Evolutionary conservation across 2,797 vertebrate genomes (phyloP), one percentile per base, ranked within the genome.

Genomic region (Rhynchonycteris naso): DNA sequence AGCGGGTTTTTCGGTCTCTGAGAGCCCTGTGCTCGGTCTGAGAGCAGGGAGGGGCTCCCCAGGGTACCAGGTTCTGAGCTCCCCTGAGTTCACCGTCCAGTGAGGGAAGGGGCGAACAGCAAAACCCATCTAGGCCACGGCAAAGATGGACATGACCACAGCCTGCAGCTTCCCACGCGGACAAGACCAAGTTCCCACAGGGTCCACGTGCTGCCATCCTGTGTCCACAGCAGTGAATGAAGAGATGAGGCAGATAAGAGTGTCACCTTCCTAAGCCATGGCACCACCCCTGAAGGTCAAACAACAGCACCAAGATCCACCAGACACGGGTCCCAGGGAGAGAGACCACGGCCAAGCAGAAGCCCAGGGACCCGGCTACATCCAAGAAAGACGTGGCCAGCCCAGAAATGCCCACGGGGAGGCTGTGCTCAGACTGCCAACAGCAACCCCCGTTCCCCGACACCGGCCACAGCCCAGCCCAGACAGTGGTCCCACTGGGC

Each of bases 391-490:
- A 76, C 13, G 5, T 12, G 35, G 58, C 26, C 10, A 18, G 28
- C 38, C 71, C 19, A 19, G 56, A 58, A 9, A 19, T 22, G 56
- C 56, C 56, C 56, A 18, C 5, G 21, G 18, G 16, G 56, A 58
- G 56, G 56, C 56, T 58, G 15, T 58, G 56, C 56, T 19, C 56
- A 58, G 56, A 58, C 56, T 50, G 24, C 26, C 61, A 16, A 11
- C 1, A 5, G 63, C 14, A 38, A 22, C 7, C 58, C 71, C 2
- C 26, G 12, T 5, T n/a, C 16, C 65, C 80, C 24, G 35, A 47
- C 2, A 50, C 38, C 3, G 5, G 22, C 30, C 7, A 0, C 0
- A 18, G 14, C 38, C 50, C 43, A 22, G 63, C 26, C 43, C 78
- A 33, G 61, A 19, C 59, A 21, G 1, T 1, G 61, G 58, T 30